Evolutionary conservation across 30 jellyfish, hydroid and myxozoan genomes (phyloP).

Genomic region (Hydra vulgaris): DNA sequence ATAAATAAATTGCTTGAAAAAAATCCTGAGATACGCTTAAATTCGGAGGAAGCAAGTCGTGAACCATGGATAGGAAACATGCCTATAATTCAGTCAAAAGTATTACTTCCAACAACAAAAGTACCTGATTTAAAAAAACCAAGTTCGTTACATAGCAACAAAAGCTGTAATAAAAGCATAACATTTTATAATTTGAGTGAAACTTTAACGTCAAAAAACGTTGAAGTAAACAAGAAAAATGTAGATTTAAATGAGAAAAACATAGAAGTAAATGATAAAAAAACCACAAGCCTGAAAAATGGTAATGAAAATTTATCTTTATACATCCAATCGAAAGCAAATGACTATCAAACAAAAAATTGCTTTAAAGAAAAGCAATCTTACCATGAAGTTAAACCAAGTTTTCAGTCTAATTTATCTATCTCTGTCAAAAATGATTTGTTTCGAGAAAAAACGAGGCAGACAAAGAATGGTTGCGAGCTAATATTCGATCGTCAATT

Average conservation of each 20-base stretch:
- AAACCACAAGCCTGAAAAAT: too few relatives aligned
- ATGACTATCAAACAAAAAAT: too few relatives aligned
- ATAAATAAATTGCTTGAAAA: conserved; percentile 1
- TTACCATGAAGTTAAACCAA: too few relatives aligned
- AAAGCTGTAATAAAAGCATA: too few relatives aligned
- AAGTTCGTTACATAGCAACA: not conserved
- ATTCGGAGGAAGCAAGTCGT: not conserved
- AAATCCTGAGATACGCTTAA: not conserved
- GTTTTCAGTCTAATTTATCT: not conserved
- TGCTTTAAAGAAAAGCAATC: too few relatives aligned
- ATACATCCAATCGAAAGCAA: too few relatives aligned
- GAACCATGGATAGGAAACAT: conserved; percentile 3
- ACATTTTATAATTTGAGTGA: too few relatives aligned
- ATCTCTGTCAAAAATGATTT: not conserved
- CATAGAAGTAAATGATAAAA: too few relatives aligned
- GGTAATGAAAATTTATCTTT: too few relatives aligned
- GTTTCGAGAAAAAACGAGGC: not conserved
- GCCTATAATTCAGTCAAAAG: not conserved
- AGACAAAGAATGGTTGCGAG: not conserved
- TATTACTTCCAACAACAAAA: not conserved
- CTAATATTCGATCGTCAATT: not conserved
- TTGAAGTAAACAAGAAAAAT: too few relatives aligned
- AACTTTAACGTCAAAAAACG: too few relatives aligned
- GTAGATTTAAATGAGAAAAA: too few relatives aligned
- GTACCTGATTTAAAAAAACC: not conserved